phyloP scores from a whole-genome alignment of 2,113 vertebrate genomes.

The Pomatorhinus ruficollis region DNA sequence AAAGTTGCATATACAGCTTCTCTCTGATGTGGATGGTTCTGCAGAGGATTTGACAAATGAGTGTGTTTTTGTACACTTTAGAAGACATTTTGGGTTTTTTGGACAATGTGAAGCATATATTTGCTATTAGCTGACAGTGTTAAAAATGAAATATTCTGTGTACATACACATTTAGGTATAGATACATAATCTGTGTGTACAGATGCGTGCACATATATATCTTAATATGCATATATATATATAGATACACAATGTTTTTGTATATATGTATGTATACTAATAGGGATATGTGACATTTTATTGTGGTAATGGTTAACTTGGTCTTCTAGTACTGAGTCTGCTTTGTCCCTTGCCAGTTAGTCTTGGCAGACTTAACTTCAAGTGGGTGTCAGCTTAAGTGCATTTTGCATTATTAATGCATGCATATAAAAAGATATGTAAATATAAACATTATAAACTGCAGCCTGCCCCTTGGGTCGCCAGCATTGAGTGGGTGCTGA shows the following conservation, averaged over 20 bases:
- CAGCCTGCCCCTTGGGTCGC: rapidly evolving
- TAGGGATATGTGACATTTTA: background rate
- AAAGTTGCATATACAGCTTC: background rate
- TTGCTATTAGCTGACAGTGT: background rate
- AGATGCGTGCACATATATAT: background rate
- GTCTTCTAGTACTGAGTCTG: background rate
- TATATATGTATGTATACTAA: background rate
- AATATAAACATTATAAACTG: background rate
- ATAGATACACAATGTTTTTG: background rate
- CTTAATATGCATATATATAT: background rate
- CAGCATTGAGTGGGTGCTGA: background rate
- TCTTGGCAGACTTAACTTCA: background rate
- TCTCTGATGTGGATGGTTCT: background rate
- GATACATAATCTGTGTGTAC: background rate
- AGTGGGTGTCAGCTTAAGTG: background rate
- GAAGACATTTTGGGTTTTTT: background rate
- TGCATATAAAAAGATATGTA: background rate
- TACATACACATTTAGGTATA: background rate
- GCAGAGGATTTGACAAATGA: background rate
- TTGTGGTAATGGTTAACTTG: background rate
- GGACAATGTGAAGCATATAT: background rate
- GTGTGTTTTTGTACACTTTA: background rate
- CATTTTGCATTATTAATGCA: background rate
- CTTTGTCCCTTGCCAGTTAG: background rate
- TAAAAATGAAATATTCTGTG: background rate